Evolutionary conservation across 2,888 invertebrate genomes (phyloP), one percentile per base, ranked within the genome.

Genomic region (Ichneumon xanthorius): DNA sequence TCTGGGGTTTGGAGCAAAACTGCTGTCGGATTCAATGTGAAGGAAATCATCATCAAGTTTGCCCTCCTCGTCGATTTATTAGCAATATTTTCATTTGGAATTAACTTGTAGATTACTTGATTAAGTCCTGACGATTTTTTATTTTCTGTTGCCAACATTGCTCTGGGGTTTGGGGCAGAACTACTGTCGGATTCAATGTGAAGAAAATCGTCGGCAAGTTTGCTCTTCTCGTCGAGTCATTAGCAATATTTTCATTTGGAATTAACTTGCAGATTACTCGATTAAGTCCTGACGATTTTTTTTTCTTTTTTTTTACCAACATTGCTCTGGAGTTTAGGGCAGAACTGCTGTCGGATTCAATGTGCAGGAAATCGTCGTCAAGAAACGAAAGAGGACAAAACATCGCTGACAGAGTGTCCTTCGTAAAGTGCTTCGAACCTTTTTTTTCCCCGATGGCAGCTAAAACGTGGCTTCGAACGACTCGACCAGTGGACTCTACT

Each of bases 401-500:
- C 22, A 22, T 22, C 22, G 22, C 37, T 22, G 26, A 16, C 75
- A 22, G 22, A 53, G 37, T 16, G 67, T 65, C 55, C 26, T 65
- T 73, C 77, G 76, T 80, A 80, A 82, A 82, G 77, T 67, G 16
- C 80, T 37, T 26, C 19, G 63, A 55, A 80, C 68, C 55, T 55
- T 79, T 83, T 76, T 72, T 76, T 75, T 37, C 14, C 48, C 48
- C 45, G 37, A 73, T 48, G 68, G 53, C 19, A 63, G 58, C 40
- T 58, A 70, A 83, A 73, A 75, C 48, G 72, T 76, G 72, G 48
- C 14, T 73, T 48, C 65, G 63, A 55, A 68, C 50, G 78, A 75
- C 65, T 70, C 79, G 50, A 37, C 83, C 70, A 65, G 67, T 72
- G 85, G 85, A 76, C 72, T 71, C 55, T 19, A 37, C 77, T 80